Evolutionary conservation across 2,113 vertebrate genomes (phyloP).

Genomic region (Melanerpes formicivorus): DNA sequence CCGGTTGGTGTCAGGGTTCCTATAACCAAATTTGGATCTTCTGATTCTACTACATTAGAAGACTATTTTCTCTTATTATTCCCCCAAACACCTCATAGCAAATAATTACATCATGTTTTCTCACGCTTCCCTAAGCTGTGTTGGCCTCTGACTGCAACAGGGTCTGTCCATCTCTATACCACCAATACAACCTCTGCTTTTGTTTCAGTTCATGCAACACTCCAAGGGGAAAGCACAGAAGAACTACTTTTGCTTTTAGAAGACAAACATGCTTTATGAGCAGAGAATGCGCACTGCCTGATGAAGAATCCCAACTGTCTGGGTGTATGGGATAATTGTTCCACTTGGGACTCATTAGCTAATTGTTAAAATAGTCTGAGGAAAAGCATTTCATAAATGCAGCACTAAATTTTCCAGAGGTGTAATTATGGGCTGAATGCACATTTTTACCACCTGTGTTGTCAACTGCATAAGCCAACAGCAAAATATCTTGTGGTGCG

Average conservation of each 20-base stretch:
- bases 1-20: not conserved
- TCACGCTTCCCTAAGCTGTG: not conserved
- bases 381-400: conserved; percentile 56
- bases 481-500: not conserved
- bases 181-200: not conserved
- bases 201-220: not conserved
- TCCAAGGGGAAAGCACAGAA: not conserved
- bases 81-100: not conserved
- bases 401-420: conserved; percentile 38
- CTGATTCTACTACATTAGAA: not conserved
- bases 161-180: not conserved
- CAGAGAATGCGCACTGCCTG: not conserved
- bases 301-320: conserved; percentile 32
- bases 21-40: not conserved
- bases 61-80: not conserved
- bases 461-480: not conserved
- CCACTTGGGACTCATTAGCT: conserved; percentile 66
- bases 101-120: not conserved
- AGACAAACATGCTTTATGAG: not conserved
- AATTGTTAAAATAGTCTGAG: conserved; percentile 58
- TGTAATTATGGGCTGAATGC: not conserved
- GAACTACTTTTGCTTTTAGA: not conserved
- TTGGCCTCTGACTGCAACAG: not conserved
- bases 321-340: conserved; percentile 42
- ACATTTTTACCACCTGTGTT: conserved; percentile 32